Evolutionary conservation across 2,113 vertebrate genomes (phyloP).

Genomic region (Benitochromis conjunctus): DNA sequence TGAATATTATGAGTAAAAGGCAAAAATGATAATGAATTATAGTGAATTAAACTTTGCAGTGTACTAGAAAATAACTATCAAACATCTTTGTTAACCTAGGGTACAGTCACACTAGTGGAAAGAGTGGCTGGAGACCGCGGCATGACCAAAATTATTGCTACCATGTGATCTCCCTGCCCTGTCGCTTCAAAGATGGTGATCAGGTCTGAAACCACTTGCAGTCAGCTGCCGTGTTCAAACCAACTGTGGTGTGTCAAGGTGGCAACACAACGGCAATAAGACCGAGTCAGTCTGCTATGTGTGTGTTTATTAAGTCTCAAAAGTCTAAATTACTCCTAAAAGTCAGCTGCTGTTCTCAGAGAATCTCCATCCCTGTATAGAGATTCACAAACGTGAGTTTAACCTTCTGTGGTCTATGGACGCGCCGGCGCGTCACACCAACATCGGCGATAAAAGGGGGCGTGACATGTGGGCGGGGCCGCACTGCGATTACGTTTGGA

Average conservation of each 20-base stretch:
- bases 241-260: neutral
- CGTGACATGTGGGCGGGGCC: too few relatives aligned
- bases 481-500: too few relatives aligned
- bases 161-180: fast-evolving
- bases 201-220: neutral
- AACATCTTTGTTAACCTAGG: neutral
- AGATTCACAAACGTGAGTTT: neutral
- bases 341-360: neutral
- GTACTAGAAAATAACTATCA: neutral
- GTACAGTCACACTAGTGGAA: fast-evolving
- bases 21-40: too few relatives aligned
- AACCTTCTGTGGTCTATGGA: too few relatives aligned
- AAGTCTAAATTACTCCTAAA: neutral
- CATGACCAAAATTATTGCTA: neutral
- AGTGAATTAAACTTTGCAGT: neutral
- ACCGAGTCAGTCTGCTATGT: neutral
- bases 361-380: neutral
- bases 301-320: neutral
- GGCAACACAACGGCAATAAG: neutral
- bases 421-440: too few relatives aligned
- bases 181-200: neutral
- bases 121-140: neutral
- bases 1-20: neutral
- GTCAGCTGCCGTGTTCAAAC: neutral
- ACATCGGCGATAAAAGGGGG: too few relatives aligned